Base-by-base conservation (phyloP, 1,140 invertebrate species). In the Riptortus pedestris region DNA sequence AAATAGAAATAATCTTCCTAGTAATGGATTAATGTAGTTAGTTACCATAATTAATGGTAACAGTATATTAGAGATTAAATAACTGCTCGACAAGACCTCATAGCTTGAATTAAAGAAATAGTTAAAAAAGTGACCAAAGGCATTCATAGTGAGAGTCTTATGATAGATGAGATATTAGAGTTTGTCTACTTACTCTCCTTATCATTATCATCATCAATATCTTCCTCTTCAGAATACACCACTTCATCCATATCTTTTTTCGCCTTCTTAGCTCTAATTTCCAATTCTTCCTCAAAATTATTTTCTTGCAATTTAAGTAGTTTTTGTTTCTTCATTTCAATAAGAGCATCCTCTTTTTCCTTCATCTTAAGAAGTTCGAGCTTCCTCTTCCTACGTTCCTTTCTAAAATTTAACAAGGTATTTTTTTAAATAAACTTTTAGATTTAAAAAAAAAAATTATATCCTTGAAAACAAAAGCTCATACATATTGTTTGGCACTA, bases 381-480 rank as follows among this genome's bases (percentile, higher is more conserved):
- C 74, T 66, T 76, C 73, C 69, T 75, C 73, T 67, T 78, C 75
- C 68, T 76, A 72, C 48, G 76, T 60, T 31, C 71, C 65, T 70
- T 69, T 73, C 29, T 77, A 71, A 55, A 77, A 66, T 70, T 77
- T 77, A 29, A 59, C 12, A 33, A n/a, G n/a, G n/a, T n/a, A n/a
- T n/a, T n/a, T n/a, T n/a, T n/a, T n/a, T n/a, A n/a, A n/a, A n/a
- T n/a, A n/a, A n/a, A n/a, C n/a, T n/a, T n/a, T n/a, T n/a, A 14
- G 24, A 55, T 18, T 55, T 55, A 55, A 55, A 22, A 7, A 7
- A 38, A 38, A 38, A 38, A 38, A 16, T 38, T 38, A 9, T 5
- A 38, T 9, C 16, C 16, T 9, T 38, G 33, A 38, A 5, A 38
- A 16, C 33, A 16, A 38, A 38, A 5, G 16, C 7, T 38, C 7